phyloP scores from a whole-genome alignment of 2,113 vertebrate species.

The Hemiscyllium ocellatum region DNA sequence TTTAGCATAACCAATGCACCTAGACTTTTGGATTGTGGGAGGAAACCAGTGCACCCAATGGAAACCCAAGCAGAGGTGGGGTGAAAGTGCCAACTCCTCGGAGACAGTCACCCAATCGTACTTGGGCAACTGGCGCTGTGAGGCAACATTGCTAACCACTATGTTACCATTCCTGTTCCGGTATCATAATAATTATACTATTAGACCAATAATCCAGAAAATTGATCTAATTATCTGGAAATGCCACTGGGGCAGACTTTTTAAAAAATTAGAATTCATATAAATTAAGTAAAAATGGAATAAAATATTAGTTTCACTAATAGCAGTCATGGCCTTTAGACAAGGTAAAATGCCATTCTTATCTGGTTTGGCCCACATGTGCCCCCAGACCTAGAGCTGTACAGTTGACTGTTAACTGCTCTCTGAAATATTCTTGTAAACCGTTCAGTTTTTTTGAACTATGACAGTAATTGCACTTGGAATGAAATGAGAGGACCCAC shows the following conservation, averaged over 20 bases:
- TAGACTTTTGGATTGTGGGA: too few species aligned
- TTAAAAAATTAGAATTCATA: not conserved
- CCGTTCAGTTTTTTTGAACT: not conserved
- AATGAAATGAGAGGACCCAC: not conserved
- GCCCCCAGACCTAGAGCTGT: not conserved
- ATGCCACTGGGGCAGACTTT: not conserved
- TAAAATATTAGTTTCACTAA: not conserved
- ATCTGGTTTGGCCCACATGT: not conserved
- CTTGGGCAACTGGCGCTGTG: too few species aligned
- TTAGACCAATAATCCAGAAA: not conserved
- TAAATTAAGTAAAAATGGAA: not conserved
- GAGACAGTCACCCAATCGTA: too few species aligned
- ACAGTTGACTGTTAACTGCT: not conserved
- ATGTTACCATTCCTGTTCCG: too few species aligned
- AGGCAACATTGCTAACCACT: too few species aligned
- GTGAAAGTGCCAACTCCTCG: too few species aligned
- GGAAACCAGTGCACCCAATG: too few species aligned
- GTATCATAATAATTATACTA: not conserved
- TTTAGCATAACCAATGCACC: too few species aligned
- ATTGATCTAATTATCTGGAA: not conserved
- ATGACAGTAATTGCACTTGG: not conserved
- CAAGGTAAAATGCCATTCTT: not conserved
- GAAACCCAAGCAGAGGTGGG: too few species aligned
- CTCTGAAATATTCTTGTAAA: not conserved
- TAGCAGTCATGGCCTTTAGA: not conserved